phyloP scores from a whole-genome alignment of 2,797 vertebrate genomes.

The Bovichtus diacanthus region DNA sequence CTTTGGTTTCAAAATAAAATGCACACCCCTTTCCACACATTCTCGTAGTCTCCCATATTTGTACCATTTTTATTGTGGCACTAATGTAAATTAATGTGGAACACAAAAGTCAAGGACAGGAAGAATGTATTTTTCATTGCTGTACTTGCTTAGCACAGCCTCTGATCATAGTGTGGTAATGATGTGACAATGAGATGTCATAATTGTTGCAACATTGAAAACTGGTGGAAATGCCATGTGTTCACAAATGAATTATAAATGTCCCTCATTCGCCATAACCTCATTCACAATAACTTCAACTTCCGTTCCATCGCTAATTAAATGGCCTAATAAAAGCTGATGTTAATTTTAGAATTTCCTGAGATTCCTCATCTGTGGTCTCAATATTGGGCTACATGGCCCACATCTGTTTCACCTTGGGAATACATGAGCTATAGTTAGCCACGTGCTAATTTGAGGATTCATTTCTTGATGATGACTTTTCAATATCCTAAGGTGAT shows the following conservation, averaged over 20 bases:
- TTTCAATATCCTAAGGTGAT: slow-evolving; percentile 43
- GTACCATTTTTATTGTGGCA: neutral
- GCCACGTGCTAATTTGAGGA: slow-evolving; percentile 31
- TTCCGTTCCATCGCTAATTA: slow-evolving; percentile 50
- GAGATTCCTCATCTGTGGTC: slow-evolving; percentile 36
- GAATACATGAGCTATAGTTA: slow-evolving; percentile 60
- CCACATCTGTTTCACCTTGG: slow-evolving; percentile 57
- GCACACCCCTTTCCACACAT: neutral
- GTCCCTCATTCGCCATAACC: slow-evolving; percentile 45
- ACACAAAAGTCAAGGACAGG: neutral
- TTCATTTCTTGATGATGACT: slow-evolving; percentile 41
- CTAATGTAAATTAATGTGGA: neutral
- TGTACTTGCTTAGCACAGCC: neutral
- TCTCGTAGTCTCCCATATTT: neutral
- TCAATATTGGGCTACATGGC: slow-evolving; percentile 46
- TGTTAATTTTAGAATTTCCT: slow-evolving; percentile 66
- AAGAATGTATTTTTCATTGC: neutral
- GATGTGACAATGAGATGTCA: slow-evolving; percentile 4
- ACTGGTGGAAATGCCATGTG: slow-evolving; percentile 21
- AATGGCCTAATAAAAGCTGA: slow-evolving; percentile 62
- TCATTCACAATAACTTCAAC: slow-evolving; percentile 56
- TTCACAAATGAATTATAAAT: slow-evolving; percentile 55
- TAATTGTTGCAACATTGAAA: slow-evolving; percentile 19
- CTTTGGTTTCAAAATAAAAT: neutral
- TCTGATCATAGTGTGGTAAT: neutral